Evolutionary conservation across 2,113 vertebrate genomes (phyloP).

Genomic region (Phrynosoma blainvillii): DNA sequence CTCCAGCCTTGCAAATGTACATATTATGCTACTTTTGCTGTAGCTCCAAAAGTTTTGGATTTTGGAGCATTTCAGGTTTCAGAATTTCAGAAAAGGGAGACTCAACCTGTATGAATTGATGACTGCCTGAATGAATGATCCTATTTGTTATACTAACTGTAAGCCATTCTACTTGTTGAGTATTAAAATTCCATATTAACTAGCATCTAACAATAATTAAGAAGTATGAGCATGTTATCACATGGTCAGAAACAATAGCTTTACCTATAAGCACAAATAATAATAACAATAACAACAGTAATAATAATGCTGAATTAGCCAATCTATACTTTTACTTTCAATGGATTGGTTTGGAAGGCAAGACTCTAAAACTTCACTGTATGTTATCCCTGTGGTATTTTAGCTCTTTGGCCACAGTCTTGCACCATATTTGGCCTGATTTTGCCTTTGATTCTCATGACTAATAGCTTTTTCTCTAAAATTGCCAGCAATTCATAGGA

Average conservation of each 20-base stretch:
- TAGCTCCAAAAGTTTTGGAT: too few species aligned
- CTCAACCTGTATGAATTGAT: background rate
- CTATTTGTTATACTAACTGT: background rate
- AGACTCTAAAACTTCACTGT: background rate
- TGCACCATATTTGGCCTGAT: background rate
- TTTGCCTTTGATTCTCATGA: background rate
- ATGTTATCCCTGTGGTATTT: background rate
- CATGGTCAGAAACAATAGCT: background rate
- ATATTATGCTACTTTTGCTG: too few species aligned
- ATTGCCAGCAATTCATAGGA: background rate
- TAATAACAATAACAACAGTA: background rate
- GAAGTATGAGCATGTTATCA: conserved; percentile 17
- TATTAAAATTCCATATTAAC: background rate
- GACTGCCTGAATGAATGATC: conserved; percentile 10
- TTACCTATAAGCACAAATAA: background rate
- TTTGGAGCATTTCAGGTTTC: too few species aligned
- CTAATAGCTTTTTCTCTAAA: background rate
- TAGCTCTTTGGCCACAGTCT: background rate
- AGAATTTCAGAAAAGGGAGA: too few species aligned
- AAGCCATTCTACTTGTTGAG: background rate
- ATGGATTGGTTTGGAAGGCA: conserved; percentile 2
- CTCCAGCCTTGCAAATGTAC: too few species aligned
- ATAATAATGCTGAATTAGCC: background rate
- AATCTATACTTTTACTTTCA: conserved; percentile 20
- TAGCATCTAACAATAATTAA: background rate